Evolutionary conservation across 2,888 invertebrate species (phyloP), one percentile per base, ranked within the genome.

Genomic region (Eudasyphora cyanicolor): DNA sequence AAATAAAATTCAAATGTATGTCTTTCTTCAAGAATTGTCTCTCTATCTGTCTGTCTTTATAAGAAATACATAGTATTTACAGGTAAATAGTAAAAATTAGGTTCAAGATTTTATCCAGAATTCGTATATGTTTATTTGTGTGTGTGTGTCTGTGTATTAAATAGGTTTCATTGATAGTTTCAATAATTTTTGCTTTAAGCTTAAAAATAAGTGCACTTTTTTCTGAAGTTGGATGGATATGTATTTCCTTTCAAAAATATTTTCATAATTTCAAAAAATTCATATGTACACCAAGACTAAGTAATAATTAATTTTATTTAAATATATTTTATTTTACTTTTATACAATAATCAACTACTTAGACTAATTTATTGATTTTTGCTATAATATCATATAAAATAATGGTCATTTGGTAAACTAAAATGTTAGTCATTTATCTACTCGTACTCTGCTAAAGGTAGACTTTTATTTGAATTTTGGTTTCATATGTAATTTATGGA

Each of bases 151-250:
- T 62, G 73, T n/a, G 14, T 69, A 64, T n/a, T n/a, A 78, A 82
- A 42, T 62, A 62, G 70, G 42, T 38, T 42, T 57, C 7, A 12
- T 73, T 42, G 21, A 73, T 17, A 24, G 24, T 82, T 84, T 69
- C 27, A 35, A 69, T 24, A 35, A 69, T 24, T n/a, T 57, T 82
- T 71, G 85, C 82, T 85, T 82, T 54, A 82, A 80, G 79, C 82
- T 82, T 82, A 77, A 80, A 82, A 79, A 82, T 80, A 77, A 82
- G 82, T 85, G 79, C 82, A 77, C 71, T 77, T 82, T 45, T 45
- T 45, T 32, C 32, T 32, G 32, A 6, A 6, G 32, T 32, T n/a
- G 45, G 14, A n/a, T n/a, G 14, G 45, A 45, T 45, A 45, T 45
- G 2, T 8, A 8, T 32, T 32, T 32, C 32, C 32, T 4, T 32